Conservation (phyloP, 2,797 vertebrate species). For the Tapirus indicus region DNA sequence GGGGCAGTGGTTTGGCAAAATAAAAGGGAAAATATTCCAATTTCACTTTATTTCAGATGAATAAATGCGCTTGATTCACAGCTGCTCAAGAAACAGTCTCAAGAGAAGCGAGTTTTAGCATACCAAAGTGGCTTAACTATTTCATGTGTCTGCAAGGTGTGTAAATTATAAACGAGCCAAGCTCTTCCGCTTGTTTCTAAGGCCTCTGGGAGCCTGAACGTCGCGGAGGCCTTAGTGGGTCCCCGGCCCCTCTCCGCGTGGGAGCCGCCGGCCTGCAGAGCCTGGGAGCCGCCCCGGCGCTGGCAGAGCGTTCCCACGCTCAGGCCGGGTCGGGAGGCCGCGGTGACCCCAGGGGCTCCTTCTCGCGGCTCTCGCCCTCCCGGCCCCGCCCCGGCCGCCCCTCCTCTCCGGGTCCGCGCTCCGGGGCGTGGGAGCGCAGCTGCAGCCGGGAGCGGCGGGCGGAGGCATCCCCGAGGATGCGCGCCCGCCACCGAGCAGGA, state of each 20-base stretch:
- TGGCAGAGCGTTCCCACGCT: conserved; percentile 73
- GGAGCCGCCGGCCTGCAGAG: not conserved
- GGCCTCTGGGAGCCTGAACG: not conserved
- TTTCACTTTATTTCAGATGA: conserved; percentile 43
- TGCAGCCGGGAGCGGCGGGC: not conserved
- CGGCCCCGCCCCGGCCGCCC: conserved; percentile 31
- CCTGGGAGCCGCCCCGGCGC: not conserved
- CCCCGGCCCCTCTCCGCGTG: not conserved
- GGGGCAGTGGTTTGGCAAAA: not conserved
- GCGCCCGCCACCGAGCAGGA: not conserved
- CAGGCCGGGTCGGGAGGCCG: conserved; percentile 34
- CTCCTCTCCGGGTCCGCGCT: not conserved
- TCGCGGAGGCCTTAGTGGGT: not conserved
- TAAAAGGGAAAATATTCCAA: not conserved
- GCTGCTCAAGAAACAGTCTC: not conserved
- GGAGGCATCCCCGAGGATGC: not conserved
- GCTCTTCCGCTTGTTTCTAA: not conserved
- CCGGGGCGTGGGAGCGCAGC: conserved; percentile 79
- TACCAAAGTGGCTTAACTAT: not conserved
- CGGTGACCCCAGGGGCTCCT: conserved; percentile 55
- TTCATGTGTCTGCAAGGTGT: not conserved
- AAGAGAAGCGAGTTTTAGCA: not conserved
- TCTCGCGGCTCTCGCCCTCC: not conserved
- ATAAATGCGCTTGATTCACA: not conserved
- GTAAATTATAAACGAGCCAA: not conserved